Evolutionary conservation across 2,797 vertebrate genomes (phyloP), one percentile per base, ranked within the genome.

Genomic region (Furcifer pardalis): DNA sequence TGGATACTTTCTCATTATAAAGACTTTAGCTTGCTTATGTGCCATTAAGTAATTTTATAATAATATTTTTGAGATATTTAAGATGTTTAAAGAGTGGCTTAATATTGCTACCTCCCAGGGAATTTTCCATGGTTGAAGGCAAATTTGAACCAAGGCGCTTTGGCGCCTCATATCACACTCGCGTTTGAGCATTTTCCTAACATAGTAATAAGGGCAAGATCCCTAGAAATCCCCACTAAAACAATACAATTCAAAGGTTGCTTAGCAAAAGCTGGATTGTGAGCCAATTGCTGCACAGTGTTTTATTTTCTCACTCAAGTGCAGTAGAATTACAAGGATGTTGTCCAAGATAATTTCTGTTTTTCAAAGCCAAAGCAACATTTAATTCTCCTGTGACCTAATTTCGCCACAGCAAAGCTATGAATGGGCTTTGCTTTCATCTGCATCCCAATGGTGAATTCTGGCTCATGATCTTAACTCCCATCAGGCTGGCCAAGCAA

Each of bases 341-440:
- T 86, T 87, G 30, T 87, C 89, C 84, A 85, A 89, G 84, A 79
- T 84, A 86, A 69, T 77, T 86, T 92, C 87, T 91, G 27, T 81
- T 87, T 91, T 69, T 88, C 90, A 72, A 65, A 83, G 49, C n/a
- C 37, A 63, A 85, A 77, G 84, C 89, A 92, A 92, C 91, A 86
- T 91, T 94, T 93, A 90, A 91, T 93, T 93, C 90, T 91, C 91
- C 77, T 59, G 84, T 86, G 91, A 90, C 92, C 91, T 91, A 91
- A 89, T 91, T 94, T 92, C 88, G 84, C 83, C 83, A 80, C 81
- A 85, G 84, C 13, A 52, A 63, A 42, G n/a, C 84, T 89, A 90
- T 90, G 81, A 86, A 65, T 88, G 15, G 79, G 77, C 84, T 88
- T 86, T 80, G 75, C 82, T 91, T 88, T 90, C 84, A 84, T 71